These are phyloP conservation scores for Montipora capitata DNA, from an alignment of 92 coral and sea anemone genomes.

Conservation along the genomic window DNA sequence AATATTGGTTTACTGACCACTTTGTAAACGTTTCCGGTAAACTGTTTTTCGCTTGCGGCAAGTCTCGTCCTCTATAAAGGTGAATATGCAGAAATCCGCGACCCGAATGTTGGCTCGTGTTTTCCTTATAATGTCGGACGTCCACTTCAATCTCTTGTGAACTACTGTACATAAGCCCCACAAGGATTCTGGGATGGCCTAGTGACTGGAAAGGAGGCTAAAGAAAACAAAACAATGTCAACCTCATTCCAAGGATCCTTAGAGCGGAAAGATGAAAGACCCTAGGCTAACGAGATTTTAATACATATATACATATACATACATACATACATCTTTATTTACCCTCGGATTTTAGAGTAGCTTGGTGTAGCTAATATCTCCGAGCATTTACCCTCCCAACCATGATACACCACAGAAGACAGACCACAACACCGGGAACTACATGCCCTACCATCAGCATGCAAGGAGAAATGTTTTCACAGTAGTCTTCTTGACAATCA, in stretches of 20 bases:
- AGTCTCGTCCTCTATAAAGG: constrained; percentile 84
- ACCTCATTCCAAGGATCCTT: too few relatives aligned
- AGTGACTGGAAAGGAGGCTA: constrained; percentile 89
- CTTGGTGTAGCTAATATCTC: too few relatives aligned
- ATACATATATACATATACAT: too few relatives aligned
- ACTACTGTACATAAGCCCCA: constrained; percentile 98
- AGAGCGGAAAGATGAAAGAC: not conserved
- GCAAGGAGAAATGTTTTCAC: too few relatives aligned
- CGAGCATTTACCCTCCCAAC: too few relatives aligned
- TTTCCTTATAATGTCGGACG: constrained; percentile 92
- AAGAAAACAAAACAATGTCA: not conserved
- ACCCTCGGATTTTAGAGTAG: too few relatives aligned
- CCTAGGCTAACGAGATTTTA: too few relatives aligned
- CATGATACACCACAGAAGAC: too few relatives aligned
- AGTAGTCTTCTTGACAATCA: too few relatives aligned
- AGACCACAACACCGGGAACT: too few relatives aligned
- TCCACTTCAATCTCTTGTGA: constrained; percentile 95
- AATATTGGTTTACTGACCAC: constrained; percentile 74
- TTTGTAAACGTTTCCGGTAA: constrained; percentile 82
- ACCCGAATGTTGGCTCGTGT: constrained; percentile 76
- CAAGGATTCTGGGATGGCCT: constrained; percentile 87
- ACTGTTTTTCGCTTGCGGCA: constrained; percentile 69
- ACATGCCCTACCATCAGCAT: too few relatives aligned
- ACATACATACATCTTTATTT: too few relatives aligned
- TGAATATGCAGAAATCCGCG: constrained; percentile 96